phyloP scores from a whole-genome alignment of 2,797 vertebrate genomes.

The Chrysocyon brachyurus region DNA sequence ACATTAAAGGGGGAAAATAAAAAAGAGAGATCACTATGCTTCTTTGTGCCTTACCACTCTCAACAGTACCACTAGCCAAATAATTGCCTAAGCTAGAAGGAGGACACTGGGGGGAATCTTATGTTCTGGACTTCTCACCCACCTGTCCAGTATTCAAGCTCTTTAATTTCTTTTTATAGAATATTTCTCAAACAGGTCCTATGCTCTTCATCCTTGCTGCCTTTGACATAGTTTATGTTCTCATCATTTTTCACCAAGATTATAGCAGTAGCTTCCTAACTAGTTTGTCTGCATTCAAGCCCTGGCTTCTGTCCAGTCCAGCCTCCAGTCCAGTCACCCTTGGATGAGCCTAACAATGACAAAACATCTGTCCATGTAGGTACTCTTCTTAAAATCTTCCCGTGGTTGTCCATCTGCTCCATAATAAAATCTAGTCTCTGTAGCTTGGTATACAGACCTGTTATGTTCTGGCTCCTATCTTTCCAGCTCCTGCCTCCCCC shows the following conservation, averaged over 20 bases:
- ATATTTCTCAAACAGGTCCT: not conserved
- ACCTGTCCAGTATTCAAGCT: not conserved
- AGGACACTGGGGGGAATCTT: slow-evolving; percentile 42
- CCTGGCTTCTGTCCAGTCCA: not conserved
- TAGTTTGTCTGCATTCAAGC: slow-evolving; percentile 48
- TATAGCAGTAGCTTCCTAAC: not conserved
- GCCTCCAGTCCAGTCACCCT: not conserved
- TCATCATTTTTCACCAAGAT: slow-evolving; percentile 45
- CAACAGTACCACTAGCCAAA: slow-evolving; percentile 38
- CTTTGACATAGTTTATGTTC: slow-evolving; percentile 34
- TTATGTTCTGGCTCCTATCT: not conserved
- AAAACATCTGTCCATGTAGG: not conserved
- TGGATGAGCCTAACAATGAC: not conserved
- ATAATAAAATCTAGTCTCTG: slow-evolving; percentile 33
- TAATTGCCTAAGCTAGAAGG: slow-evolving; percentile 2
- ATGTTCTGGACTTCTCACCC: not conserved
- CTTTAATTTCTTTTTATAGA: slow-evolving; percentile 11
- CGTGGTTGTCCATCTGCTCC: not conserved
- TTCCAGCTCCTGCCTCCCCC: not conserved
- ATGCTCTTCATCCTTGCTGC: slow-evolving; percentile 16
- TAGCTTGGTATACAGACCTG: not conserved
- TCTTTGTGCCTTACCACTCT: not conserved
- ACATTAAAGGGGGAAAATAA: not conserved
- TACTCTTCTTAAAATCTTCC: not conserved
- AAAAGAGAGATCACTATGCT: not conserved